Evolutionary conservation across 2,113 vertebrate species (phyloP).

Genomic region (Glareola pratincola): DNA sequence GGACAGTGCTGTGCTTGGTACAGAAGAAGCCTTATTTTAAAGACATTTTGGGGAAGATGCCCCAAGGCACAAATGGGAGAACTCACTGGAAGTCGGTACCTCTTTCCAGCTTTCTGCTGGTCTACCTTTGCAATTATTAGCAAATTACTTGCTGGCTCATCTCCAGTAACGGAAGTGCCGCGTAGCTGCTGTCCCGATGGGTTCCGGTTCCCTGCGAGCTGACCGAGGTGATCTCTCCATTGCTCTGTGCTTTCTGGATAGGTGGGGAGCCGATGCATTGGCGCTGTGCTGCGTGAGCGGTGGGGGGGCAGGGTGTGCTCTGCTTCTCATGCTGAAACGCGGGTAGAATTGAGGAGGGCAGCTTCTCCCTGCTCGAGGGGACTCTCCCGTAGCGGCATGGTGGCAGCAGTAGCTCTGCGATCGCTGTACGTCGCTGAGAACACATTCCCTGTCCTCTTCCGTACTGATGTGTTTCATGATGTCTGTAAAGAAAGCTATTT

Average conservation of each 20-base stretch:
- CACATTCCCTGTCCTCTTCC: background rate
- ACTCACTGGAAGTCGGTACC: background rate
- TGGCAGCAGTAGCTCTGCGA: background rate
- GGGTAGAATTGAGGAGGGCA: background rate
- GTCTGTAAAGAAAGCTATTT: constrained; percentile 4
- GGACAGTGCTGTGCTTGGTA: background rate
- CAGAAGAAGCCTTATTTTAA: background rate
- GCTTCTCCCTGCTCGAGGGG: background rate
- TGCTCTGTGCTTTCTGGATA: background rate
- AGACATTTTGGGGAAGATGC: background rate
- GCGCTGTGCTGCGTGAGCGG: rapidly evolving
- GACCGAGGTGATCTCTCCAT: rapidly evolving
- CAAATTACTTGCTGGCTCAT: background rate
- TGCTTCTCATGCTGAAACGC: background rate
- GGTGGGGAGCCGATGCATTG: background rate
- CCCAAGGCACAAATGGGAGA: background rate
- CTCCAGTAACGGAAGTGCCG: background rate
- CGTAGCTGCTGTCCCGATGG: background rate
- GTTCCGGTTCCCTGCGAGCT: background rate
- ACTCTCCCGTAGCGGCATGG: background rate
- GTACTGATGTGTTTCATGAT: background rate
- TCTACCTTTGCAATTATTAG: background rate
- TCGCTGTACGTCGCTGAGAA: background rate
- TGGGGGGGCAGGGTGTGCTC: background rate
- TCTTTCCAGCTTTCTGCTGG: background rate